Conservation (phyloP, 2,888 invertebrate species). For the Drosophila fulvimacula region DNA sequence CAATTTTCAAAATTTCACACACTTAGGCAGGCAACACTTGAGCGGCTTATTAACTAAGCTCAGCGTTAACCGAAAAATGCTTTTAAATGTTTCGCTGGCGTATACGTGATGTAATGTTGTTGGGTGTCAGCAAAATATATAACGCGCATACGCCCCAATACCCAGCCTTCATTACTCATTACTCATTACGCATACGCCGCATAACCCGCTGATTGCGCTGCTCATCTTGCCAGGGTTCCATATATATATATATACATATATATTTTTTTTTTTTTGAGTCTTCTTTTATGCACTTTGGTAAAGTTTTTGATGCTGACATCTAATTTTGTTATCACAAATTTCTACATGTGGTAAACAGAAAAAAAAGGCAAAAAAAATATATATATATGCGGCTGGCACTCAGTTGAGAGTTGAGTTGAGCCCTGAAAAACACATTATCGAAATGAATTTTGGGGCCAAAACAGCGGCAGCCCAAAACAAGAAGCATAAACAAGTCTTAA, state of each 20-base stretch:
- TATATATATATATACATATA: not conserved
- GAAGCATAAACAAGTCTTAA: constrained; percentile 52
- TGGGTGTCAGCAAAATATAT: constrained; percentile 27
- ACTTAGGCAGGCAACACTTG: constrained; percentile 47
- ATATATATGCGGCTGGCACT: constrained; percentile 8
- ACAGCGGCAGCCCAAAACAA: constrained; percentile 47
- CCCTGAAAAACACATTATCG: constrained; percentile 56
- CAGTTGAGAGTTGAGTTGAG: too few relatives aligned
- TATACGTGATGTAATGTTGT: constrained; percentile 38
- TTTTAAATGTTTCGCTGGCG: constrained; percentile 49
- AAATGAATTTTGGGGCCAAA: constrained; percentile 58
- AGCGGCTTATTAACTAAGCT: constrained; percentile 52
- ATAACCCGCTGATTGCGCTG: constrained; percentile 56
- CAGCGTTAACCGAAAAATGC: constrained; percentile 52
- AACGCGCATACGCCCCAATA: constrained; percentile 44
- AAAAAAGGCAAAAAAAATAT: not conserved
- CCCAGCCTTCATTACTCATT: constrained; percentile 48
- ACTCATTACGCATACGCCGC: constrained; percentile 53
- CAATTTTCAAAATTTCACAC: constrained; percentile 49
- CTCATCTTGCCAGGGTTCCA: constrained; percentile 22
- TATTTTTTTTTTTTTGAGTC: not conserved
- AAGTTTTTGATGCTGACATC: constrained; percentile 44
- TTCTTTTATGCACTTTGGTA: constrained; percentile 55
- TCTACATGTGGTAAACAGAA: constrained; percentile 38
- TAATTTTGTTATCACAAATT: constrained; percentile 58